Conservation (phyloP, 2,888 invertebrate genomes). For the Nephrocerus scutellatus region DNA sequence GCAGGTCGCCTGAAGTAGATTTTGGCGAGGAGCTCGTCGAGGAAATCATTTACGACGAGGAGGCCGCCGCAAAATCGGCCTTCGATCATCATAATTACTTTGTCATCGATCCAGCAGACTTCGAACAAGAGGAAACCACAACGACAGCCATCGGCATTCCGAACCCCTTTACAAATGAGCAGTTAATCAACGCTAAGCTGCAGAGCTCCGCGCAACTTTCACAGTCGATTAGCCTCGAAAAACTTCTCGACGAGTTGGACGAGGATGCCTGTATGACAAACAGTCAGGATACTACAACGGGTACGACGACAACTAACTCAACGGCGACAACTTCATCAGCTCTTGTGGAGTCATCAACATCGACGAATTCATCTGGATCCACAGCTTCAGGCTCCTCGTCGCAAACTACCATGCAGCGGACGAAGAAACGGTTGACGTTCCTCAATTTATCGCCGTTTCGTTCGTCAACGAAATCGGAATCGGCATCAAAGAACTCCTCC, state of each 20-base stretch:
- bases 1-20: slow-evolving; percentile 35
- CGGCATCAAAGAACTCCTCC: slow-evolving; percentile 1
- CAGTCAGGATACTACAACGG: slow-evolving; percentile 32
- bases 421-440: slow-evolving; percentile 42
- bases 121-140: slow-evolving; percentile 27
- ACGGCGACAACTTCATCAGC: slow-evolving; percentile 33
- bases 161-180: slow-evolving; percentile 40
- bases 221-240: slow-evolving; percentile 26
- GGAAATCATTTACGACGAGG: slow-evolving; percentile 45
- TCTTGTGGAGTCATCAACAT: slow-evolving; percentile 31
- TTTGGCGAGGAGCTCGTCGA: slow-evolving; percentile 43
- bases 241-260: slow-evolving; percentile 28
- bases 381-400: slow-evolving; percentile 27
- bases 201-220: slow-evolving; percentile 22
- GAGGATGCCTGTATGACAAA: slow-evolving; percentile 34
- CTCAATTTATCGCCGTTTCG: slow-evolving; percentile 42
- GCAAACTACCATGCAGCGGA: slow-evolving; percentile 28
- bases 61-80: slow-evolving; percentile 25
- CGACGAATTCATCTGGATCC: slow-evolving; percentile 25
- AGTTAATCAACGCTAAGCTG: slow-evolving; percentile 36
- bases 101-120: slow-evolving; percentile 42
- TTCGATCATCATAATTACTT: slow-evolving; percentile 47
- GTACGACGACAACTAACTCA: slow-evolving; percentile 32
- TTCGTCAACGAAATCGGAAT: slow-evolving; percentile 8
- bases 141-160: slow-evolving; percentile 38